phyloP scores from a whole-genome alignment of 35 echinoderm and acorn worm genomes.

The Ophioderma brevispina region DNA sequence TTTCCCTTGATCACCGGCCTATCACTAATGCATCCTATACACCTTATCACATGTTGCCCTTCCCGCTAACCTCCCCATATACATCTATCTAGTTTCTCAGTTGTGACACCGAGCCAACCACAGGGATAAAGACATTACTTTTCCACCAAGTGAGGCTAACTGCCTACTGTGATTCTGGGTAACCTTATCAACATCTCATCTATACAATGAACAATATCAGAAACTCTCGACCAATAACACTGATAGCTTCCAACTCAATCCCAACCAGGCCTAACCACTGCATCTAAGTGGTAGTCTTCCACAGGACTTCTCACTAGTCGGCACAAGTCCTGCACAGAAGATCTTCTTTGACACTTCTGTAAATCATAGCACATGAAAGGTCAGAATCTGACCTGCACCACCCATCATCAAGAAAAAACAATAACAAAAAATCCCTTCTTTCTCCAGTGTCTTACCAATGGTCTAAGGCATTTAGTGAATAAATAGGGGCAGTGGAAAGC shows the following conservation, averaged over 20 bases:
- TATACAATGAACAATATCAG: neutral
- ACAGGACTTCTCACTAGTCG: neutral
- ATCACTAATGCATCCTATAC: neutral
- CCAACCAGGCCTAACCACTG: slow-evolving; percentile 15
- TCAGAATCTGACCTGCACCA: neutral
- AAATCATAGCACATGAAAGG: neutral
- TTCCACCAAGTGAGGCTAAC: neutral
- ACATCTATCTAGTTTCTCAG: neutral
- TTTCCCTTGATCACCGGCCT: neutral
- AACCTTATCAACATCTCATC: neutral
- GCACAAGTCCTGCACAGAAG: neutral
- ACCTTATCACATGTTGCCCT: neutral
- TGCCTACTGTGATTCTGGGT: neutral
- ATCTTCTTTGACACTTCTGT: neutral
- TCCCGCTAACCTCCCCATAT: neutral
- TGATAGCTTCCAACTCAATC: neutral
- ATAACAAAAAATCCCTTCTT: neutral
- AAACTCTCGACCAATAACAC: neutral
- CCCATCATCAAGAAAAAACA: neutral
- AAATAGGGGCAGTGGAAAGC: slow-evolving; percentile 19
- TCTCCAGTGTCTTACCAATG: slow-evolving; percentile 15
- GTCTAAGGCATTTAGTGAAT: neutral
- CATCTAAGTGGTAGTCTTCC: neutral
- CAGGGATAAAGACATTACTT: neutral
- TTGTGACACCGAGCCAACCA: neutral